Percentiles rank a stretch among this genome's conserved stretches.
Conservation (phyloP, 2,113 vertebrate species). For the Petaurus breviceps region DNA sequence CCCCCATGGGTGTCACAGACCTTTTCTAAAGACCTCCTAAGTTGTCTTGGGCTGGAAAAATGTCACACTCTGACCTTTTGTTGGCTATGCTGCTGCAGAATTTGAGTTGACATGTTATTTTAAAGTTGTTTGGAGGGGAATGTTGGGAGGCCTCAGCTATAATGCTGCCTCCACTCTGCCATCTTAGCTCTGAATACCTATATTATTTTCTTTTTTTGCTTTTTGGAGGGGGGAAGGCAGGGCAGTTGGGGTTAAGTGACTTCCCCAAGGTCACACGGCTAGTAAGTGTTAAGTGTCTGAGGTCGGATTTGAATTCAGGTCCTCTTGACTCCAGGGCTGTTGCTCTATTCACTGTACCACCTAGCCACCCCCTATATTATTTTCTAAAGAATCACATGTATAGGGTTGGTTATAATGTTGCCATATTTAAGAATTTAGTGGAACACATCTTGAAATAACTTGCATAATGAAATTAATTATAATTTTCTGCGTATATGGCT, state of each 20-base stretch:
- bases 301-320: no score
- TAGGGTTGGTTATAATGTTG: not conserved
- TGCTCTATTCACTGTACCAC: no score
- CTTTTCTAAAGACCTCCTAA: not conserved
- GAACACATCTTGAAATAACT: conserved; percentile 32
- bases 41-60: not conserved
- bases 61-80: not conserved
- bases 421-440: not conserved
- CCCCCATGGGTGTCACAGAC: not conserved
- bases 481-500: not conserved
- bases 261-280: no score
- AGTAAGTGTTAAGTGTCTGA: no score
- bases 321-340: no score
- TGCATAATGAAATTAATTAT: not conserved
- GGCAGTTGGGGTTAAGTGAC: no score
- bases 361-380: not conserved
- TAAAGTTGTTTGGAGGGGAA: not conserved
- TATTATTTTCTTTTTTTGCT: not conserved
- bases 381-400: not conserved
- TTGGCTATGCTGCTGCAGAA: not conserved
- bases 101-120: not conserved
- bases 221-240: no score
- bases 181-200: not conserved
- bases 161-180: not conserved
- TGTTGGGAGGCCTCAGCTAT: not conserved